phyloP scores from a whole-genome alignment of 2,797 vertebrate genomes.

The Ceyx erithaca region DNA sequence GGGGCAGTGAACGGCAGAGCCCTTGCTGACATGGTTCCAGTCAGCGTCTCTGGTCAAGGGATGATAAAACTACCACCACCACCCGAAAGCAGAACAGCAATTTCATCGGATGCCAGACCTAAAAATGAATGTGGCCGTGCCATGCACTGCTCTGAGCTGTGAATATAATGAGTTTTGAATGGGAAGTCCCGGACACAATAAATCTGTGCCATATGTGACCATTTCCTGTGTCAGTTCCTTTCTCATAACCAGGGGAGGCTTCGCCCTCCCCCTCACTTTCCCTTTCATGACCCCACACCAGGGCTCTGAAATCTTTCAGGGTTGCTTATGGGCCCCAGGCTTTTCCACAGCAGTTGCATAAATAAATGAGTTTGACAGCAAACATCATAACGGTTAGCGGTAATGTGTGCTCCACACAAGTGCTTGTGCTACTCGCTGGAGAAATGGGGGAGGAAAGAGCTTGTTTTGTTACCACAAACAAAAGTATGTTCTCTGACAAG shows the following conservation, averaged over 20 bases:
- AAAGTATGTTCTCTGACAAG: slow-evolving; percentile 82
- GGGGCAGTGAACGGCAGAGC: background rate
- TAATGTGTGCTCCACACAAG: slow-evolving; percentile 82
- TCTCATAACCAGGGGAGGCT: slow-evolving; percentile 85
- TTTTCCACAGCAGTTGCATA: slow-evolving; percentile 84
- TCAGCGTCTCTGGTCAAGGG: background rate
- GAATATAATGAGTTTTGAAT: slow-evolving; percentile 88
- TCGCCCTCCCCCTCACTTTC: slow-evolving; percentile 66
- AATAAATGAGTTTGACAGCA: slow-evolving; percentile 90
- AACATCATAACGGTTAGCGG: slow-evolving; percentile 86
- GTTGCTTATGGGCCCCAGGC: slow-evolving; percentile 82
- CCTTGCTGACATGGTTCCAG: background rate
- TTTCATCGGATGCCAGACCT: slow-evolving; percentile 75
- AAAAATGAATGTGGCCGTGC: slow-evolving; percentile 74
- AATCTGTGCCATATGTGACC: slow-evolving; percentile 91
- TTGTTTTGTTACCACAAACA: slow-evolving; percentile 74
- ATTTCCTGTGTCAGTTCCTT: slow-evolving; percentile 92
- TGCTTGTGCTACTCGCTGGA: slow-evolving; percentile 75
- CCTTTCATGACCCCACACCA: slow-evolving; percentile 86
- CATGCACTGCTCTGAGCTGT: slow-evolving; percentile 74
- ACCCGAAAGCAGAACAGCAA: slow-evolving; percentile 58
- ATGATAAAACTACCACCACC: slow-evolving; percentile 63
- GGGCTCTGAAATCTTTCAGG: slow-evolving; percentile 87
- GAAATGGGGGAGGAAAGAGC: slow-evolving; percentile 75
- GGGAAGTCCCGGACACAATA: slow-evolving; percentile 87